phyloP scores from a whole-genome alignment of 2,797 vertebrate genomes.

The Sebastes matsubarae region DNA sequence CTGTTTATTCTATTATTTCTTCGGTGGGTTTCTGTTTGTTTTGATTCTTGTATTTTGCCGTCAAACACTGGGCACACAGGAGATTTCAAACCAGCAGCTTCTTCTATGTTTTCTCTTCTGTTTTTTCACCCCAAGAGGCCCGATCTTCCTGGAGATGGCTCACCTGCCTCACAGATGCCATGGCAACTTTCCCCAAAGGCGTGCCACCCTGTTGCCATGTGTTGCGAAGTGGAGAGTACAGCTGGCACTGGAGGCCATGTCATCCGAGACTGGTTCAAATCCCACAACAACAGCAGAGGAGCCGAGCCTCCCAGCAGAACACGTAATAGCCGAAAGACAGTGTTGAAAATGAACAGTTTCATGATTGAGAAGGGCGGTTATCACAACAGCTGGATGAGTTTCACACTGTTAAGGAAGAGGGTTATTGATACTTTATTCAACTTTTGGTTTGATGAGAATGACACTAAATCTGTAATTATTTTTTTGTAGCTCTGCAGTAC shows the following conservation, averaged over 20 bases:
- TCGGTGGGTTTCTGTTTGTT: conserved; percentile 30
- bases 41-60: neutral
- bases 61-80: conserved; percentile 36
- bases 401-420: neutral
- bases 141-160: conserved; percentile 60
- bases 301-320: neutral
- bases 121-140: conserved; percentile 47
- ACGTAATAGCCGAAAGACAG: conserved; percentile 12
- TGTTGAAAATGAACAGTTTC: neutral
- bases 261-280: conserved; percentile 48
- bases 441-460: neutral
- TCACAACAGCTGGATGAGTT: neutral
- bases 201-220: conserved; percentile 38
- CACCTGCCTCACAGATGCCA: conserved; percentile 43
- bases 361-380: neutral
- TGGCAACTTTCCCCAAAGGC: conserved; percentile 68
- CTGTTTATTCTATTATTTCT: neutral
- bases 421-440: neutral
- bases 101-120: conserved; percentile 33
- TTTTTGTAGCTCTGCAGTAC: neutral
- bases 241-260: conserved; percentile 14
- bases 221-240: conserved; percentile 19
- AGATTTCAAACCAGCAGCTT: conserved; percentile 36
- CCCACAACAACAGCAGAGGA: conserved; percentile 11
- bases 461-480: neutral